A percentile compares a stretch with the other conserved stretches of the same genome.
Evolutionary conservation across 2,797 vertebrate species (phyloP).

Genomic region (Austrolebias charrua): DNA sequence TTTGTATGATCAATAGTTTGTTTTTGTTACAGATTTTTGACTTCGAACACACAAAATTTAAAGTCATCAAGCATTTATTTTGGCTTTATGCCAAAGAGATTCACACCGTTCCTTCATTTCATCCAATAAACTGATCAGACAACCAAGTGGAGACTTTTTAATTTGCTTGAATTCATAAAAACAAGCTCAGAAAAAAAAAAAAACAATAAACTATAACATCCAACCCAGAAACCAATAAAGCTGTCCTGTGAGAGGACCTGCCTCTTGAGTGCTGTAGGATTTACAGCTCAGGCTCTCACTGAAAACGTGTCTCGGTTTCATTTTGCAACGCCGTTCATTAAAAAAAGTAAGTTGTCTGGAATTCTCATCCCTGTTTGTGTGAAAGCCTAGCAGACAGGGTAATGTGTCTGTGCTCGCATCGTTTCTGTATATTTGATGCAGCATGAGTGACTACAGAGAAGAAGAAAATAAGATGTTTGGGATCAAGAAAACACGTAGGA

Average conservation of each 20-base stretch:
- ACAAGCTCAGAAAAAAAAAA: constrained; percentile 13
- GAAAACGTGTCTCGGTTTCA: constrained; percentile 26
- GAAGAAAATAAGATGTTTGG: background rate
- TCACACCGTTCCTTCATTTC: background rate
- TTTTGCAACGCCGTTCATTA: constrained; percentile 29
- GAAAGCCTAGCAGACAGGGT: constrained; percentile 24
- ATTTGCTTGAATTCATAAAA: constrained; percentile 9
- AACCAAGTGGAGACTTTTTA: background rate
- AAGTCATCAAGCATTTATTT: background rate
- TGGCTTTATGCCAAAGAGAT: background rate
- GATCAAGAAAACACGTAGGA: too few relatives aligned
- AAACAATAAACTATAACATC: constrained; percentile 5
- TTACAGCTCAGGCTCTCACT: constrained; percentile 22
- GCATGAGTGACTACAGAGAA: background rate
- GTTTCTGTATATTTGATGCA: background rate
- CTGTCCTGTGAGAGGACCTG: constrained; percentile 18
- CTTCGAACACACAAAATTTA: background rate
- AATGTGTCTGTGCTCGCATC: constrained; percentile 47
- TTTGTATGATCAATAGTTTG: too few relatives aligned
- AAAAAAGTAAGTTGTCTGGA: constrained; percentile 37
- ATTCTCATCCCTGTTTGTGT: constrained; percentile 24
- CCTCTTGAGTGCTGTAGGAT: constrained; percentile 28
- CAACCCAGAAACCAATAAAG: constrained; percentile 30
- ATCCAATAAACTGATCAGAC: background rate
- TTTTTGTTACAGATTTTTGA: background rate